Conservation (phyloP, 2,797 vertebrate species). For the Pitangus sulphuratus region DNA sequence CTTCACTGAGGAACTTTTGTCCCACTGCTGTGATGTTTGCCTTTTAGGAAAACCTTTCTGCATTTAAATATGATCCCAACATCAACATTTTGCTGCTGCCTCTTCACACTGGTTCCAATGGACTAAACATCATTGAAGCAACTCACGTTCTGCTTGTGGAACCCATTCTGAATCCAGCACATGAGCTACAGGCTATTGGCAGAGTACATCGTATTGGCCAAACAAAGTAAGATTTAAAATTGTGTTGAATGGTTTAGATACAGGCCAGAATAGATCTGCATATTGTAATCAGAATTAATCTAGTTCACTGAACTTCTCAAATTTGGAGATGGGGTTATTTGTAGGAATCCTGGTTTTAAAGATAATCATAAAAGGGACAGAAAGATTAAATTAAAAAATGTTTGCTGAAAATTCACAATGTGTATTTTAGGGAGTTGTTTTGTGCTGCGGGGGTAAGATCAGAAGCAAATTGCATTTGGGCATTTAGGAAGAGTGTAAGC, state of each 20-base stretch:
- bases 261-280: neutral
- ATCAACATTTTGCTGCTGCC: slow-evolving; percentile 98
- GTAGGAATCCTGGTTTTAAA: neutral
- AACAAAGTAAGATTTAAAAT: slow-evolving; percentile 85
- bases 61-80: slow-evolving; percentile 93
- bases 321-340: neutral
- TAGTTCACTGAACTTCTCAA: neutral
- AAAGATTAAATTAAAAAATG: neutral
- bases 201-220: slow-evolving; percentile 97
- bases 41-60: slow-evolving; percentile 93
- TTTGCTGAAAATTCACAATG: neutral
- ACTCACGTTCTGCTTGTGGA: slow-evolving; percentile 96
- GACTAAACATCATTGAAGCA: slow-evolving; percentile 97
- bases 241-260: neutral
- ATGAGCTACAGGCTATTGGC: slow-evolving; percentile 97
- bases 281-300: neutral
- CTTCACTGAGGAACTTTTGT: neutral
- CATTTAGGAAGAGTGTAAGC: neutral
- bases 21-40: slow-evolving; percentile 32
- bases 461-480: neutral
- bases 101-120: slow-evolving; percentile 97
- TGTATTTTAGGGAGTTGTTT: neutral
- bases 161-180: slow-evolving; percentile 95
- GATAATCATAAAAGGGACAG: neutral
- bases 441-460: neutral